phyloP scores from a whole-genome alignment of 2,888 invertebrate genomes.

The Tetranychus piercei region DNA sequence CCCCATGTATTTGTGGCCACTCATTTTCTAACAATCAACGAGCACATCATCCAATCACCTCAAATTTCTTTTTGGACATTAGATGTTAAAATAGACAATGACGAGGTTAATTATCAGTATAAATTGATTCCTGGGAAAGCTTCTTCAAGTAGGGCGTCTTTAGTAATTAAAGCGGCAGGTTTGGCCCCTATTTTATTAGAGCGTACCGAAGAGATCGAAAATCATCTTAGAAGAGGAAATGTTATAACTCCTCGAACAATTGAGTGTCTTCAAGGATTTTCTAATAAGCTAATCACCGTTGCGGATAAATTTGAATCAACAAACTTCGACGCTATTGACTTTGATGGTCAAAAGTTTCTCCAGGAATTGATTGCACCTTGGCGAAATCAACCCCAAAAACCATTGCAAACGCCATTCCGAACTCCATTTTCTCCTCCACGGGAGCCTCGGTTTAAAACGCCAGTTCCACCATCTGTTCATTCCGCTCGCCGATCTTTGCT shows the following conservation, averaged over 20 bases:
- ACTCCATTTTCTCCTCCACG: not conserved
- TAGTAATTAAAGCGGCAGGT: not conserved
- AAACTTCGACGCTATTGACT: not conserved
- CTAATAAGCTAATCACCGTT: not conserved
- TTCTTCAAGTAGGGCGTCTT: not conserved
- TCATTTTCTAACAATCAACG: slow-evolving; percentile 21
- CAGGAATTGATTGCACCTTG: not conserved
- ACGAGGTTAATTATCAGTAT: not conserved
- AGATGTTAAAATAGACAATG: not conserved
- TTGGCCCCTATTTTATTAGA: not conserved
- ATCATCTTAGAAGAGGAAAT: not conserved
- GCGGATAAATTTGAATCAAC: not conserved
- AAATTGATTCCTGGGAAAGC: slow-evolving; percentile 3
- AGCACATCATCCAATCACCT: not conserved
- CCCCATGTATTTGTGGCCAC: slow-evolving; percentile 25
- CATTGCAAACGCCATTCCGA: not conserved
- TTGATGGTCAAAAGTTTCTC: not conserved
- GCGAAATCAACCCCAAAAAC: not conserved
- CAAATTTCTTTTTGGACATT: not conserved
- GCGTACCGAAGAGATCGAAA: not conserved
- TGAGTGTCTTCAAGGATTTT: not conserved
- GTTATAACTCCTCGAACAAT: not conserved
- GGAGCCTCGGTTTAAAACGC: too few relatives aligned
- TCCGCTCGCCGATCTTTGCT: too few relatives aligned
- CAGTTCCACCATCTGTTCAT: too few relatives aligned